These are phyloP conservation scores for Euura saliciscinereae DNA, from an alignment of 1,140 invertebrate genomes.

Conservation along the genomic window DNA sequence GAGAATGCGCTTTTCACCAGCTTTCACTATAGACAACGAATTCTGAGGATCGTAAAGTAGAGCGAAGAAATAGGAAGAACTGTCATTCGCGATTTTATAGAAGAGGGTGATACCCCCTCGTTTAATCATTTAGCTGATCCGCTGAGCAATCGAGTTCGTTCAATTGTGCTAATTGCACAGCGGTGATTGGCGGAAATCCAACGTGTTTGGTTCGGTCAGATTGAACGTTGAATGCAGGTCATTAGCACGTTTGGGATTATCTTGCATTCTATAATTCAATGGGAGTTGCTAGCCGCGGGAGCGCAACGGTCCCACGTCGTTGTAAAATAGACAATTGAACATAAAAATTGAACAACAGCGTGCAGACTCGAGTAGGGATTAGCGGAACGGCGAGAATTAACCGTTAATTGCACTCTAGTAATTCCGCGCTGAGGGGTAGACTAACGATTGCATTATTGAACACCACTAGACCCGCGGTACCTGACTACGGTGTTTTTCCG, in stretches of 20 bases:
- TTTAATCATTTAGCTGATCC: constrained; percentile 13
- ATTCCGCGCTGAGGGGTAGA: neutral
- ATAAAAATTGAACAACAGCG: too few species aligned
- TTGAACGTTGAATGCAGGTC: constrained; percentile 34
- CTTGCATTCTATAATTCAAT: constrained; percentile 6
- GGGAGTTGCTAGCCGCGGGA: neutral
- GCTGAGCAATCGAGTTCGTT: constrained; percentile 35
- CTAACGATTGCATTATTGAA: neutral
- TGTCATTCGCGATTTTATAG: neutral
- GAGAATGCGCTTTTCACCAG: too few species aligned
- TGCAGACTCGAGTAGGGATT: neutral
- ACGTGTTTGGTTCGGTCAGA: constrained; percentile 20
- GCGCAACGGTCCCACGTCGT: too few species aligned
- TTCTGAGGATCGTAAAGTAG: too few species aligned
- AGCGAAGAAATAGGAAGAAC: too few species aligned
- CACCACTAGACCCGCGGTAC: too few species aligned
- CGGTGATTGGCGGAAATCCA: constrained; percentile 43
- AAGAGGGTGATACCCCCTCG: too few species aligned
- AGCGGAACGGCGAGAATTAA: neutral
- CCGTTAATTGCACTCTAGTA: constrained; percentile 3
- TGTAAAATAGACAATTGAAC: too few species aligned
- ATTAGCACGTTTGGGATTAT: constrained; percentile 41
- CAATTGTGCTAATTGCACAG: constrained; percentile 44
- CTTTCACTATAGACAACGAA: too few species aligned
- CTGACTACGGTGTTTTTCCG: too few species aligned